These are phyloP conservation scores for Centrocercus urophasianus DNA, from an alignment of 2,113 vertebrate genomes.

Conservation along the genomic window DNA sequence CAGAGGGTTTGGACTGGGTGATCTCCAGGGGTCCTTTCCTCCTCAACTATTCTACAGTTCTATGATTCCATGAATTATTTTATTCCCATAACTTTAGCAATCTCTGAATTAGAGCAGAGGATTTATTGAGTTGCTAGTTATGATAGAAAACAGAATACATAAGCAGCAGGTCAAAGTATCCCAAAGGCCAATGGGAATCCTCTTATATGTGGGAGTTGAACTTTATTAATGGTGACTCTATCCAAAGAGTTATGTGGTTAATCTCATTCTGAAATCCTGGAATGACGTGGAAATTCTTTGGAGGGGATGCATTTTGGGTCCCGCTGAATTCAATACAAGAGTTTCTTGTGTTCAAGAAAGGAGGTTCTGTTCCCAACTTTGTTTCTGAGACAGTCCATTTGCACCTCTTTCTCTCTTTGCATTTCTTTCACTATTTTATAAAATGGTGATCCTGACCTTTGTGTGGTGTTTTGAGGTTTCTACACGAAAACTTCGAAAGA, in stretches of 20 bases:
- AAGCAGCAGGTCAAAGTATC: not conserved
- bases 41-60: not conserved
- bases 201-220: not conserved
- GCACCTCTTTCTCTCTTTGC: not conserved
- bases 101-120: slow-evolving; percentile 10
- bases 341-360: not conserved
- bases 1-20: not conserved
- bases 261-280: not conserved
- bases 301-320: not conserved
- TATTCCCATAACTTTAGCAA: not conserved
- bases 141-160: not conserved
- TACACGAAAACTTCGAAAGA: not conserved
- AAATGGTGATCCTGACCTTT: not conserved
- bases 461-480: not conserved
- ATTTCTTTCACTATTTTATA: not conserved
- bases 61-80: slow-evolving; percentile 20
- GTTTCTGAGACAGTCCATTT: not conserved
- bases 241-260: not conserved
- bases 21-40: not conserved
- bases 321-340: not conserved
- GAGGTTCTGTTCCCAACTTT: not conserved
- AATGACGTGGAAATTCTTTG: slow-evolving; percentile 2
- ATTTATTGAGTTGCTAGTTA: not conserved
- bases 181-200: not conserved
- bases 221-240: not conserved